Evolutionary conservation across 2,113 vertebrate genomes (phyloP).

Genomic region (Chinchilla lanigera): DNA sequence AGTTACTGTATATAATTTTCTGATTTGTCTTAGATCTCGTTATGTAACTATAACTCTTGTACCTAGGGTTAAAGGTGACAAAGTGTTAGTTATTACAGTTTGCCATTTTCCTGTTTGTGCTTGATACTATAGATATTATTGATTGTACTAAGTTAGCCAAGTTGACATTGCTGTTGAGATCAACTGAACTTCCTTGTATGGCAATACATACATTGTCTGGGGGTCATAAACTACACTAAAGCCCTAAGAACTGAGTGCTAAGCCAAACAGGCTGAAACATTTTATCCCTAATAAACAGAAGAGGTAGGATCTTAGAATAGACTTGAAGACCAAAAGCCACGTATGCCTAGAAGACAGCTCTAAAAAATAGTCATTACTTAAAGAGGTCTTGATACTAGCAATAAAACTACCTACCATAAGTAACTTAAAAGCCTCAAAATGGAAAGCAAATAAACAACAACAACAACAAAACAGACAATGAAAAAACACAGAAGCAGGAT

Average conservation of each 20-base stretch:
- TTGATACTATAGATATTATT: not conserved
- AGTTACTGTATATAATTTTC: not conserved
- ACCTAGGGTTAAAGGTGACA: not conserved
- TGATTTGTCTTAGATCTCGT: not conserved
- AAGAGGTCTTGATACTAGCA: not conserved
- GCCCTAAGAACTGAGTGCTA: not conserved
- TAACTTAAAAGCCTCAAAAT: not conserved
- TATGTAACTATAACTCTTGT: not conserved
- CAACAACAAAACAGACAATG: not conserved
- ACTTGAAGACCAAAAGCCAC: not conserved
- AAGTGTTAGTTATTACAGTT: not conserved
- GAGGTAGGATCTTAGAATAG: not conserved
- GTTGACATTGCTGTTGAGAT: not conserved
- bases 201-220: not conserved
- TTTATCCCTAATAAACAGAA: not conserved
- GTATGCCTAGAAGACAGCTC: not conserved
- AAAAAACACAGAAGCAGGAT: not conserved
- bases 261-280: not conserved
- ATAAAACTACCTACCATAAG: not conserved
- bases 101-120: not conserved
- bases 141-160: not conserved
- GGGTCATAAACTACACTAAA: not conserved
- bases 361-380: not conserved
- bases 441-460: not conserved
- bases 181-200: not conserved